Conservation (phyloP, 1,140 invertebrate genomes). For the Proales similis region DNA sequence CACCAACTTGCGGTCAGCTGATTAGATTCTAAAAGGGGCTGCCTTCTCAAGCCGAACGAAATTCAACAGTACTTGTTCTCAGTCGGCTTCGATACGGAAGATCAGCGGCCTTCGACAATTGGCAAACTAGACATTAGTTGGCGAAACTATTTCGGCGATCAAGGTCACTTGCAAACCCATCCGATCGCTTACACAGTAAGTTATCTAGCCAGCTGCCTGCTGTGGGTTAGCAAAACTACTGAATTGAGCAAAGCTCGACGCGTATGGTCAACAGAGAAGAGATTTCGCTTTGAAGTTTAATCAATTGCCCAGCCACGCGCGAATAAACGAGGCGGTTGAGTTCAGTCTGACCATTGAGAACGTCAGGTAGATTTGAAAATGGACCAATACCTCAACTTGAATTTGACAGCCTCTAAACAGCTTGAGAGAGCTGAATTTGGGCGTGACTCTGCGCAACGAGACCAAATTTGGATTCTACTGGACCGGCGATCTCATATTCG, state of each 20-base stretch:
- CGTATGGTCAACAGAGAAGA: no score
- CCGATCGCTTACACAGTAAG: slow-evolving; percentile 8
- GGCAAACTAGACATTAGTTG: slow-evolving; percentile 31
- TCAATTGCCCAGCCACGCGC: no score
- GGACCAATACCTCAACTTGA: no score
- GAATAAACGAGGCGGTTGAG: no score
- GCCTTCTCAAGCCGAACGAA: slow-evolving; percentile 6
- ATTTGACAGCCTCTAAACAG: no score
- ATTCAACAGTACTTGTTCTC: slow-evolving; percentile 28
- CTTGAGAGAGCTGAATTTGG: slow-evolving; percentile 5
- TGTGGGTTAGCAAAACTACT: no score
- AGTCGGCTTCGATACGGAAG: not conserved
- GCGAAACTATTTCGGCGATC: slow-evolving; percentile 23
- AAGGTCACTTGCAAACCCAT: slow-evolving; percentile 28
- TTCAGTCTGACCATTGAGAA: no score
- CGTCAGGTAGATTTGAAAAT: no score
- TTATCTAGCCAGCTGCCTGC: no score
- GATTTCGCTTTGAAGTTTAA: no score
- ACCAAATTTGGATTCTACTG: slow-evolving; percentile 11
- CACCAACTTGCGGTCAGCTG: no score
- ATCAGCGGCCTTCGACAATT: not conserved
- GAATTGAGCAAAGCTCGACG: no score
- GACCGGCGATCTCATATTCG: not conserved
- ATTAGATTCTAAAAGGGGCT: not conserved
- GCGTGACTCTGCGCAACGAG: slow-evolving; percentile 1